Evolutionary conservation across 2,113 vertebrate genomes (phyloP), one percentile per base, ranked within the genome.

Genomic region (Pongo abelii): DNA sequence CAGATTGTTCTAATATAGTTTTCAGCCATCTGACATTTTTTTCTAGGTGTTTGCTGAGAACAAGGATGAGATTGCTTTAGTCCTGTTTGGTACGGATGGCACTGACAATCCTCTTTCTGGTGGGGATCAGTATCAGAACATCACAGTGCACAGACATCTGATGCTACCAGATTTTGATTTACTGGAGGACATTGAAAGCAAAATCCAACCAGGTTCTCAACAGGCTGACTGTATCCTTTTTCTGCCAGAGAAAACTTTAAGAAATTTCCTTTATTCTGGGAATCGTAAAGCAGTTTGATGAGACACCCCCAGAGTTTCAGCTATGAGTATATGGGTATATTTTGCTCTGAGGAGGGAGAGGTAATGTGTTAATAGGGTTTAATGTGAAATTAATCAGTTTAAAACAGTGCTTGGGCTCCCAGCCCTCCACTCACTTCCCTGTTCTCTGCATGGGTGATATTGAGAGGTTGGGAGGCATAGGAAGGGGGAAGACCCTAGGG

Each of bases 151-250:
- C 8, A 98, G 99, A 80, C 98, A 99, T 74, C 98, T 99, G 38
- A 99, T 98, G 99, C 95, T 99, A 6, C 99, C 99, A 35, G 99
- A 99, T 97, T 99, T 99, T 98, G 98, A 99, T 77, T 98, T 99
- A 85, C 98, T 99, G 97, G 99, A 99, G 91, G 99, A 99, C 89
- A 99, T 99, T 81, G 98, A 99, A 96, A 98, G 98, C 93, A 84
- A 96, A 72, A 98, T 99, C 97, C 99, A 99, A 35, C 98, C 99
- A 78, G 99, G 99, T 81, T 98, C 97, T 97, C 92, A 99, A 69
- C 99, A 99, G 97, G 99, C 99, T 30, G 99, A 99, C 97, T 99
- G 99, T 99, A 99, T 99, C 99, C 99, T 99, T 99, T 98, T 90
- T 93, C n/a, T 93, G 11, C 64, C 32, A 67, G 8, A 93, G 67